phyloP scores from a whole-genome alignment of 2,888 invertebrate species.

The Tethea ocularis region DNA sequence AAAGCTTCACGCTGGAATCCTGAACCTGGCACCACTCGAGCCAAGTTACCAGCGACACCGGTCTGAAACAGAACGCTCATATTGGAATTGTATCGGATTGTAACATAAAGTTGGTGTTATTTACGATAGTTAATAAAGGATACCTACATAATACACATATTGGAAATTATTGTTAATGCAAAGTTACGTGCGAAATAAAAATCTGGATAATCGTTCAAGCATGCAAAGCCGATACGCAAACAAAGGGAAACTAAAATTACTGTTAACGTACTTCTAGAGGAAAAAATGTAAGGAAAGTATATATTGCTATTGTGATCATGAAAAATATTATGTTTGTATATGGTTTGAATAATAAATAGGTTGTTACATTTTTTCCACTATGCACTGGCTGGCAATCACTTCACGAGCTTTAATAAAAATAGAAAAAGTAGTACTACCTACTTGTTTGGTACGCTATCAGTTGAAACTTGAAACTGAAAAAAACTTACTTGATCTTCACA shows the following conservation, averaged over 20 bases:
- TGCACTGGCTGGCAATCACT: constrained; percentile 31
- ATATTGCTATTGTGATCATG: no score
- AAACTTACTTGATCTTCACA: constrained; percentile 66
- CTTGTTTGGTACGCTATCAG: constrained; percentile 17
- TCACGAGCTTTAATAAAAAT: constrained; percentile 15
- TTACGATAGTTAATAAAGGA: constrained; percentile 21
- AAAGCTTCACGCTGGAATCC: constrained; percentile 87
- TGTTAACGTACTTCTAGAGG: neutral
- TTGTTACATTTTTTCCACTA: constrained; percentile 13
- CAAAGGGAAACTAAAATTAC: constrained; percentile 12
- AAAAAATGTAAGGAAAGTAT: neutral
- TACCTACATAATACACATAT: neutral
- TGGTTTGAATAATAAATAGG: neutral
- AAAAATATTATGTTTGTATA: neutral
- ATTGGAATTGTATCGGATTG: neutral
- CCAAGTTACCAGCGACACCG: constrained; percentile 93
- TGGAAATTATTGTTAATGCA: neutral
- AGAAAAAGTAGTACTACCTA: constrained; percentile 26
- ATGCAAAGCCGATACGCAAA: constrained; percentile 54
- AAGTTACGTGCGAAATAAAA: neutral
- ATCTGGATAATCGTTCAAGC: constrained; percentile 24
- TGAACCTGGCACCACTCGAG: constrained; percentile 89
- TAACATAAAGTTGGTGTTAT: constrained; percentile 18
- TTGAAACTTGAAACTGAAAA: constrained; percentile 11
- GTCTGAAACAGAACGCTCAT: constrained; percentile 83